Percentiles rank a stretch among this genome's conserved stretches.
These are phyloP conservation scores for Callinectes sapidus DNA, from an alignment of 2,888 invertebrate species.

Conservation along the genomic window DNA sequence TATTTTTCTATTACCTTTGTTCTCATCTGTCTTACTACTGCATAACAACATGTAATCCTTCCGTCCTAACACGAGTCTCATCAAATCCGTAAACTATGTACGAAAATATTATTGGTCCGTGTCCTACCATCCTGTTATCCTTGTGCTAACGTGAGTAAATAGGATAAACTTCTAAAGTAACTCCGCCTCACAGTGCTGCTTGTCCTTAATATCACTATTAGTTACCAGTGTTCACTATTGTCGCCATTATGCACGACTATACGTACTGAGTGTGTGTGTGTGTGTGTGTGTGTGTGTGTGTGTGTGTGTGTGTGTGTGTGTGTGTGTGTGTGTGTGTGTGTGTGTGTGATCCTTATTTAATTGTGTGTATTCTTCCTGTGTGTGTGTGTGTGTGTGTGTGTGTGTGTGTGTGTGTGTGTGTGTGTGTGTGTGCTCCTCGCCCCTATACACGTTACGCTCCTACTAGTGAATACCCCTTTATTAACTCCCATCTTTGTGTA, in stretches of 20 bases:
- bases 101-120: constrained; percentile 8
- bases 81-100: neutral
- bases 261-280: neutral
- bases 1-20: no score
- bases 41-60: neutral
- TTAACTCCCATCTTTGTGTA: neutral
- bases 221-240: constrained; percentile 13
- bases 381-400: constrained; percentile 1
- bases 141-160: neutral
- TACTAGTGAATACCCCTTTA: neutral
- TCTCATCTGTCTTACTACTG: no score
- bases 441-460: neutral
- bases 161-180: neutral
- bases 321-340: neutral
- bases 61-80: neutral
- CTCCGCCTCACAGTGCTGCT: neutral
- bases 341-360: neutral
- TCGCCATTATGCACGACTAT: neutral
- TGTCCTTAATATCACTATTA: neutral
- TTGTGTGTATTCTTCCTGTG: neutral
- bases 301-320: neutral
- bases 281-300: neutral
- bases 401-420: constrained; percentile 1
- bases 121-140: neutral
- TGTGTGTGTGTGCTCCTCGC: neutral